Evolutionary conservation across 64 coral and sea anemone genomes (phyloP).

Genomic region (Exaiptasia diaphana): DNA sequence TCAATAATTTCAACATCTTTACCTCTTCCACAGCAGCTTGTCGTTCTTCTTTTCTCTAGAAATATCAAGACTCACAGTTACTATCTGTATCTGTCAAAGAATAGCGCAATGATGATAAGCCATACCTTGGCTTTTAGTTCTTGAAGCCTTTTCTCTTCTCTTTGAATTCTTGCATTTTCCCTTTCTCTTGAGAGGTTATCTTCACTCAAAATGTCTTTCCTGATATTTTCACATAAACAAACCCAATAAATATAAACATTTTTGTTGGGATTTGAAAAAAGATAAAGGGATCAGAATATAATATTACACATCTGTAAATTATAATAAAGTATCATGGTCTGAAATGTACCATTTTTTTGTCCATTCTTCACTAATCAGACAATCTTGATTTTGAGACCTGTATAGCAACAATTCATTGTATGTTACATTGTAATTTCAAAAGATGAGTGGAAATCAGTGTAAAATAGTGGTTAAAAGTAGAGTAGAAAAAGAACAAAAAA

Average conservation of each 20-base stretch:
- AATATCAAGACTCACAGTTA: neutral
- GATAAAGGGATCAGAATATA: neutral
- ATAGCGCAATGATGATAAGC: neutral
- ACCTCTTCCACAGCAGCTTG: constrained; percentile 18
- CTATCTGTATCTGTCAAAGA: neutral
- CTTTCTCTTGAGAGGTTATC: constrained; percentile 23
- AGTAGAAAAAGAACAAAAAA: neutral
- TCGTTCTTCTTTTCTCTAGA: constrained; percentile 42
- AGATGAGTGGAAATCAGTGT: no score
- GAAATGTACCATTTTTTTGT: constrained; percentile 10
- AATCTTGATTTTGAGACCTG: neutral
- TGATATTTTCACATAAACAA: neutral
- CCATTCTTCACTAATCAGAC: neutral
- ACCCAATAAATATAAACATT: neutral
- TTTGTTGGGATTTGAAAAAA: neutral
- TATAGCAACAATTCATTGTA: no score
- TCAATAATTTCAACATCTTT: no score
- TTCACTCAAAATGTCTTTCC: constrained; percentile 27
- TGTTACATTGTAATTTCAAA: no score
- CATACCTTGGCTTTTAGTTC: constrained; percentile 40
- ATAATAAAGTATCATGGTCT: no score
- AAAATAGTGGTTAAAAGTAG: neutral
- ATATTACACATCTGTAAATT: neutral
- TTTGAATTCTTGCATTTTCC: constrained; percentile 27
- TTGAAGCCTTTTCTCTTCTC: constrained; percentile 38